These are phyloP conservation scores for Synergus umbraculus DNA, from an alignment of 2,888 invertebrate genomes.

Conservation along the genomic window DNA sequence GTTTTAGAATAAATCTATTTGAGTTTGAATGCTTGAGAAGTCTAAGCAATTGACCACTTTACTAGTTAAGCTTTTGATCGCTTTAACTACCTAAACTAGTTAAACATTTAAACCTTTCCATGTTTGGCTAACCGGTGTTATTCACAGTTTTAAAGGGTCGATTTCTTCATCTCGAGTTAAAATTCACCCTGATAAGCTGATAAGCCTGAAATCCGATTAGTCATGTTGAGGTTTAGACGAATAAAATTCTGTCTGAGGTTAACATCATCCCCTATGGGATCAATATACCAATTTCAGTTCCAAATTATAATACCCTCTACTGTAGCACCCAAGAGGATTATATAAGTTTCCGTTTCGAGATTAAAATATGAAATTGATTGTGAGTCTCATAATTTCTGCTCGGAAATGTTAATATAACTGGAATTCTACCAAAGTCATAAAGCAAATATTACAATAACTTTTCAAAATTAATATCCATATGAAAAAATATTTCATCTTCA, in stretches of 20 bases:
- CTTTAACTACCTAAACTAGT: slow-evolving; percentile 17
- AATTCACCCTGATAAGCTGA: slow-evolving; percentile 14
- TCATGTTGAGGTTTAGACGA: slow-evolving; percentile 1
- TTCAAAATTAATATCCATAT: neutral
- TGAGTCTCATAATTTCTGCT: neutral
- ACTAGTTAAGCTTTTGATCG: slow-evolving; percentile 20
- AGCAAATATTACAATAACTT: neutral
- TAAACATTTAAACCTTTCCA: slow-evolving; percentile 18
- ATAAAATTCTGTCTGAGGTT: slow-evolving; percentile 11
- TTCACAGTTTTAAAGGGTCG: neutral
- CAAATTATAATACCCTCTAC: neutral
- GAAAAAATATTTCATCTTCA: no score
- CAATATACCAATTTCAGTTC: slow-evolving; percentile 4
- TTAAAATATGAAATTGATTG: neutral
- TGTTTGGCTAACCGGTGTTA: neutral
- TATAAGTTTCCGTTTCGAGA: neutral
- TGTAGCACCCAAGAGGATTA: neutral
- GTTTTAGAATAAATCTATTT: slow-evolving; percentile 10
- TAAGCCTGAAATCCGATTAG: slow-evolving; percentile 21
- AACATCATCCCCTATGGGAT: neutral
- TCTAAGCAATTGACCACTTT: slow-evolving; percentile 28
- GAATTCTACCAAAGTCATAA: neutral
- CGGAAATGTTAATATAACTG: neutral
- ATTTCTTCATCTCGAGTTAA: slow-evolving; percentile 15
- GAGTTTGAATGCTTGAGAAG: slow-evolving; percentile 3